These are phyloP conservation scores for Batillaria attramentaria DNA, from an alignment of 1,140 invertebrate species.

Conservation along the genomic window DNA sequence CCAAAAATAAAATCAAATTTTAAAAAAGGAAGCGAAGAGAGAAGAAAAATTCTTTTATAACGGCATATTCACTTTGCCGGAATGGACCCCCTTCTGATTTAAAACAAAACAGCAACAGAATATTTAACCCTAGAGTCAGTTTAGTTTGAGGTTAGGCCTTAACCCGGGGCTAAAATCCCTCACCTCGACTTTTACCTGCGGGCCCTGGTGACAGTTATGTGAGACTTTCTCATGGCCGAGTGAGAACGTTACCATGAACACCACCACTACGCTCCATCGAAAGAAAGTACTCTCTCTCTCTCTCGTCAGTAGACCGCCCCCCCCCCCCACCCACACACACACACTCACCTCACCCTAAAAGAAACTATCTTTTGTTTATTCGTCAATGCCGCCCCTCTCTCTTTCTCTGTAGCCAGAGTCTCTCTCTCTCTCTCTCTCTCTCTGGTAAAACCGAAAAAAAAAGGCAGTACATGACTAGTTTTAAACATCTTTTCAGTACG, in stretches of 20 bases:
- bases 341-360: background rate
- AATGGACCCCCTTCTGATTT: too few species aligned
- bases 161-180: too few species aligned
- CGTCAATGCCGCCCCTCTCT: background rate
- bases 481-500: background rate
- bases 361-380: background rate
- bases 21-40: too few species aligned
- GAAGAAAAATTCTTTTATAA: too few species aligned
- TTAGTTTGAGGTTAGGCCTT: too few species aligned
- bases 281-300: background rate
- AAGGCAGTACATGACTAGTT: too few species aligned
- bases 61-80: too few species aligned
- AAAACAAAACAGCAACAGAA: too few species aligned
- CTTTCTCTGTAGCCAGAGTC: conserved; percentile 3
- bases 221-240: background rate
- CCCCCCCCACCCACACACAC: conserved; percentile 8
- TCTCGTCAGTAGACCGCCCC: background rate
- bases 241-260: background rate
- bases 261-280: background rate
- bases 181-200: too few species aligned
- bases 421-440: conserved; percentile 21
- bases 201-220: background rate
- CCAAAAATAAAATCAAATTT: too few species aligned
- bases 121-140: too few species aligned
- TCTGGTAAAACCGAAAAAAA: too few species aligned